Evolutionary conservation across 2,797 vertebrate genomes (phyloP).

Genomic region (Perodicticus potto): DNA sequence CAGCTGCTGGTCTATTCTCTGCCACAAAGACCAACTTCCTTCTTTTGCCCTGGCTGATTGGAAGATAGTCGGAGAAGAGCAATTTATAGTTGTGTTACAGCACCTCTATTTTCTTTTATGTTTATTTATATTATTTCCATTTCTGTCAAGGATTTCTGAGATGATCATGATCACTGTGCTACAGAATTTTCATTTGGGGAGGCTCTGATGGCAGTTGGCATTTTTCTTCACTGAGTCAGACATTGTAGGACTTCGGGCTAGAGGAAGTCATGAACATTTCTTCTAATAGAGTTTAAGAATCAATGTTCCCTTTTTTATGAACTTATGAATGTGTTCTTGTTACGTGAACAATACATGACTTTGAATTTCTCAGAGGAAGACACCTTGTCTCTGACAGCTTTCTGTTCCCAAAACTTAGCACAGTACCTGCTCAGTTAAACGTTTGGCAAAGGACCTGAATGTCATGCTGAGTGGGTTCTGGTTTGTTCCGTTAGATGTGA

Average conservation of each 20-base stretch:
- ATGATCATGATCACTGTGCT: constrained; percentile 49
- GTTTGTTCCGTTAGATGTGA: neutral
- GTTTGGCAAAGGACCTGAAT: neutral
- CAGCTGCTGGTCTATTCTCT: constrained; percentile 83
- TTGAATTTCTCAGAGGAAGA: constrained; percentile 12
- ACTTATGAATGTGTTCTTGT: neutral
- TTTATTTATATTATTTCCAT: constrained; percentile 80
- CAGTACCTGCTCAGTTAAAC: neutral
- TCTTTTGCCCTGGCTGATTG: constrained; percentile 75
- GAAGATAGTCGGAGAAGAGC: constrained; percentile 69
- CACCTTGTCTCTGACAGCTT: neutral
- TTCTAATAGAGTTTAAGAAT: constrained; percentile 39
- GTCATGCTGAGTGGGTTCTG: neutral
- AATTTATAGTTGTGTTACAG: constrained; percentile 72
- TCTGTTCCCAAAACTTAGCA: neutral
- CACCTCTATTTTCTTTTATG: constrained; percentile 80
- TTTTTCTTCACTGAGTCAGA: constrained; percentile 61
- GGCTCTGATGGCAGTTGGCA: neutral
- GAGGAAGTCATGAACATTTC: constrained; percentile 46
- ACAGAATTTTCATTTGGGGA: constrained; percentile 55
- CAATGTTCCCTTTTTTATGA: neutral
- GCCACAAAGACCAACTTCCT: constrained; percentile 77
- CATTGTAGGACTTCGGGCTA: constrained; percentile 49
- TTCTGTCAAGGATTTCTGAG: constrained; percentile 70
- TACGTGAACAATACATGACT: neutral